Evolutionary conservation across 2,113 vertebrate genomes (phyloP), one percentile per base, ranked within the genome.

Genomic region (Gnathonemus echidnorhynchus): DNA sequence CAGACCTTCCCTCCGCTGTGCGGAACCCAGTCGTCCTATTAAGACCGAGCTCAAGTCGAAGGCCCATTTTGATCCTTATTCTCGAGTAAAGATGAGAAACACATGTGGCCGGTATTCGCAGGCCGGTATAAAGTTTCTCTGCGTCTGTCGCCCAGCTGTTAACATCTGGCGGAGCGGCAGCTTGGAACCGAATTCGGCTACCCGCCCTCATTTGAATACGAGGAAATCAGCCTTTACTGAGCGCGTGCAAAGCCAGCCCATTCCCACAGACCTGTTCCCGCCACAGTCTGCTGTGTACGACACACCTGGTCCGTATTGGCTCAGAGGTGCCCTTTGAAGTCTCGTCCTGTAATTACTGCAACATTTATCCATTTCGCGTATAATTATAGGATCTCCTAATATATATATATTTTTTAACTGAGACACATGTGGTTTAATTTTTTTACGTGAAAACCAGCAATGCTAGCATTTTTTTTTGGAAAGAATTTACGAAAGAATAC

Each of bases 61-160:
- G 13, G 6, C 48, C 50, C 5, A 31, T 27, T 52, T 87, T 53
- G 50, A 39, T 53, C 49, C 50, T 19, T 19, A 77, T 17, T 77
- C 46, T 8, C 27, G 3, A 35, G 24, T 21, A 19, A 21, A 49
- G 27, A 87, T 87, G 48, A 87, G 50, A 87, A 87, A 39, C 86
- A 87, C n/a, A 46, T 87, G 86, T 50, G 27, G 11, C 50, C 10
- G 86, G 86, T 35, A 87, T 87, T 31, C 27, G 1, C 48, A 52
- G 10, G 27, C 15, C 27, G 27, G 13, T 87, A 87, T 87, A 53
- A 87, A 87, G 49, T 87, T 87, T 53, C 85, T 7, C 13, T 31
- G n/a, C 13, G 48, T 87, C 48, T 87, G 86, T 56, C 86, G 27
- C 86, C 15, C 86, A 87, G 86, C 86, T 87, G 86, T 50, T 39